A percentile compares a stretch with the other conserved stretches of the same genome.
Evolutionary conservation across 2,888 invertebrate genomes (phyloP).

Genomic region (Drosophila paucipuncta): DNA sequence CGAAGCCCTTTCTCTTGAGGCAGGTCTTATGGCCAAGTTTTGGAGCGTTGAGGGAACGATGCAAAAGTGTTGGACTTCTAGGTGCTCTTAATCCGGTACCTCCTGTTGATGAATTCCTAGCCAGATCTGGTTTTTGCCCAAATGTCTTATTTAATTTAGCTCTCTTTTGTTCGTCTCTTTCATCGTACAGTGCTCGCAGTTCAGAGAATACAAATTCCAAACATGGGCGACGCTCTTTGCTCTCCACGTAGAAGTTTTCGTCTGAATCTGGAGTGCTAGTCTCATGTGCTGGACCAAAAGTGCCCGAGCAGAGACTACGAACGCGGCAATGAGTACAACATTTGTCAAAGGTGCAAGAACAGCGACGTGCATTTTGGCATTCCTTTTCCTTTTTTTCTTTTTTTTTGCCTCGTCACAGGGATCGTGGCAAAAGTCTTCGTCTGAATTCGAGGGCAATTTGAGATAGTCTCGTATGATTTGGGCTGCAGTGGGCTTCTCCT

Average conservation of each 20-base stretch:
- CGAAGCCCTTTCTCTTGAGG: slow-evolving; percentile 85
- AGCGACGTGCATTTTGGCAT: not conserved
- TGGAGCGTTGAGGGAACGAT: slow-evolving; percentile 45
- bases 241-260: slow-evolving; percentile 50
- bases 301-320: slow-evolving; percentile 71
- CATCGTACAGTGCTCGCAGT: slow-evolving; percentile 73
- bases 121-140: not conserved
- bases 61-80: slow-evolving; percentile 19
- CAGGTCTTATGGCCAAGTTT: slow-evolving; percentile 87
- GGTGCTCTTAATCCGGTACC: not conserved
- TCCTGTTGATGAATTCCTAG: not conserved
- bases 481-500: slow-evolving; percentile 68
- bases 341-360: slow-evolving; percentile 64
- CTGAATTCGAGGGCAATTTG: slow-evolving; percentile 18
- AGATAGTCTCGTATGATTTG: slow-evolving; percentile 73
- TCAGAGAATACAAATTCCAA: slow-evolving; percentile 78
- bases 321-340: slow-evolving; percentile 80
- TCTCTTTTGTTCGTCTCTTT: slow-evolving; percentile 57
- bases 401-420: slow-evolving; percentile 23
- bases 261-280: slow-evolving; percentile 41
- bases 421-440: slow-evolving; percentile 33
- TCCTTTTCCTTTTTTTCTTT: not conserved
- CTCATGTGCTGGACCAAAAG: slow-evolving; percentile 26
- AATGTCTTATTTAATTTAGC: not conserved
- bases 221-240: slow-evolving; percentile 71